These are phyloP conservation scores for Potamilus streckersoni DNA, from an alignment of 1,140 invertebrate genomes.

Conservation along the genomic window DNA sequence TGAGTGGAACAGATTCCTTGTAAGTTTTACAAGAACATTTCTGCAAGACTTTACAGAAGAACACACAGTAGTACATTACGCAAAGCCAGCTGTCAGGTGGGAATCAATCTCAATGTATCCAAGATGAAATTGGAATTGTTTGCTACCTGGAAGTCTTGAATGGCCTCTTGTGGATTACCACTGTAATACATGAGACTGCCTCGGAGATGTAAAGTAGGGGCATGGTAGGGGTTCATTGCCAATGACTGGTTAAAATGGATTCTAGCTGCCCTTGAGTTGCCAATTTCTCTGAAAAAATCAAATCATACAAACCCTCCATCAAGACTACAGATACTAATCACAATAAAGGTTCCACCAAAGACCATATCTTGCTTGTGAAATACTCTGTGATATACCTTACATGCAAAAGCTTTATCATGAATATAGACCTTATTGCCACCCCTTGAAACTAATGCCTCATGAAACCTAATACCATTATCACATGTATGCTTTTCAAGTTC, in stretches of 20 bases:
- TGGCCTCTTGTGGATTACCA: slow-evolving; percentile 43
- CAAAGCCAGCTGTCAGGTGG: no score
- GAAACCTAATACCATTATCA: background rate
- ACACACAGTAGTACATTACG: no score
- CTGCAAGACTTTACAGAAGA: no score
- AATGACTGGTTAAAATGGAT: slow-evolving; percentile 56
- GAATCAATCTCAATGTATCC: no score
- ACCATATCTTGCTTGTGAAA: no score
- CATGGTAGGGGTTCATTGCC: slow-evolving; percentile 43
- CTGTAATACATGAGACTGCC: slow-evolving; percentile 51
- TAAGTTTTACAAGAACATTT: no score
- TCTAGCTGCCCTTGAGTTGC: slow-evolving; percentile 49
- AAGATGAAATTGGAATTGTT: no score
- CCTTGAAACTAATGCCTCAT: background rate
- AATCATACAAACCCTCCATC: background rate
- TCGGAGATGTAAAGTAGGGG: slow-evolving; percentile 46
- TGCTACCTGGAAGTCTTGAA: slow-evolving; percentile 44
- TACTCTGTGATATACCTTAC: no score
- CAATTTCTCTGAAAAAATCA: slow-evolving; percentile 45
- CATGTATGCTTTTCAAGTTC: no score
- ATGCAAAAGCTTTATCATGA: background rate
- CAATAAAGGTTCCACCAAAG: no score
- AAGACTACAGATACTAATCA: background rate
- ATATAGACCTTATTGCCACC: background rate
- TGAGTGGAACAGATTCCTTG: no score